Percentiles rank a stretch among this genome's conserved stretches.
These are phyloP conservation scores for Melanerpes formicivorus DNA, from an alignment of 2,113 vertebrate genomes.

Conservation along the genomic window DNA sequence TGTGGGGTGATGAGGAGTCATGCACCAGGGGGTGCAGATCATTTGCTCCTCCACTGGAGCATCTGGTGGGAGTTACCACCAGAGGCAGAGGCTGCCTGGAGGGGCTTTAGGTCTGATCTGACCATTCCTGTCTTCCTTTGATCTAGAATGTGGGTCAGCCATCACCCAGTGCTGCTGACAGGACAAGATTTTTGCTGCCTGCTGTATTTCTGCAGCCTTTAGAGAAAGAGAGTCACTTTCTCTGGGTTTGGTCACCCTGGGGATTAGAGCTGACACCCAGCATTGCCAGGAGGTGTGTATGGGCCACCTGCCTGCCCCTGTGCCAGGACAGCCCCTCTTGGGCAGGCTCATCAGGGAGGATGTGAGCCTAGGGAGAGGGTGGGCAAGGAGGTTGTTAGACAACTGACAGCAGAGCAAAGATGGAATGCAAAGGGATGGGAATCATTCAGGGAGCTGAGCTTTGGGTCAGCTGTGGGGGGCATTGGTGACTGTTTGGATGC, in stretches of 20 bases:
- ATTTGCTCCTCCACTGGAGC: neutral
- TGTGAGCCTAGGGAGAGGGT: neutral
- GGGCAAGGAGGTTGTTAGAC: neutral
- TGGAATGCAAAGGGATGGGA: rapidly evolving
- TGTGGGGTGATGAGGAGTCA: too few species aligned
- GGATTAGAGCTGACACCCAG: conserved; percentile 6
- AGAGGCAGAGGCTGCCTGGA: neutral
- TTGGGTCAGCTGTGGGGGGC: neutral
- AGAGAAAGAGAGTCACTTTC: conserved; percentile 16
- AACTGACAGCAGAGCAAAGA: neutral
- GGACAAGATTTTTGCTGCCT: neutral
- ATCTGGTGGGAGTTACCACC: neutral
- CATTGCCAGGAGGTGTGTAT: neutral
- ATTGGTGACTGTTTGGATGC: neutral
- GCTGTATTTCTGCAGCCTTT: neutral
- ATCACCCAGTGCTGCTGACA: neutral
- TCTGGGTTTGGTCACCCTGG: neutral
- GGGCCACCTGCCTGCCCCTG: neutral
- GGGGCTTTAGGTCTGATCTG: neutral
- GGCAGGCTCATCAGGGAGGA: rapidly evolving
- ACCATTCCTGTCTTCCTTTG: neutral
- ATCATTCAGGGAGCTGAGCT: neutral
- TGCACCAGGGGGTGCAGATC: neutral
- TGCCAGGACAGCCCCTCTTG: neutral
- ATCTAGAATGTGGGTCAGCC: neutral